Conservation (phyloP, 2,888 invertebrate species). For the Pachydiplax longipennis region DNA sequence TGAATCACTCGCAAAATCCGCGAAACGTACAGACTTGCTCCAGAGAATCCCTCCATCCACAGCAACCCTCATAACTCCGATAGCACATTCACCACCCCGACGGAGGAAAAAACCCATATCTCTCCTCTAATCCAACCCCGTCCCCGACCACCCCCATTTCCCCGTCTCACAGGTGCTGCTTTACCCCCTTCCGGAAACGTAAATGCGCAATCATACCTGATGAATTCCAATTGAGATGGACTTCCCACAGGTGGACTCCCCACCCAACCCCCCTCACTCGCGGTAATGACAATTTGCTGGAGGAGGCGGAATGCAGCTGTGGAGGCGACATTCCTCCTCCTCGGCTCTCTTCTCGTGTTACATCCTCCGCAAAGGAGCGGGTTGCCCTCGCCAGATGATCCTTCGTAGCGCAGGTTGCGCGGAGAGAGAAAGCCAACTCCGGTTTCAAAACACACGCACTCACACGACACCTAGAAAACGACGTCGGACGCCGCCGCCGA, state of each 20-base stretch:
- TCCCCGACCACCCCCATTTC: neutral
- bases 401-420: neutral
- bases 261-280: neutral
- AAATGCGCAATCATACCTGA: conserved; percentile 8
- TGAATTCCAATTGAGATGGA: conserved; percentile 14
- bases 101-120: neutral
- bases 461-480: conserved; percentile 21
- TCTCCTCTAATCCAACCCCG: neutral
- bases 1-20: neutral
- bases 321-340: conserved; percentile 40
- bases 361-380: conserved; percentile 28
- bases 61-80: neutral
- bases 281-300: conserved; percentile 43
- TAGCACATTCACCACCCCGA: neutral
- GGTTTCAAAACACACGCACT: conserved; percentile 37
- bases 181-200: conserved; percentile 5
- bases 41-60: neutral
- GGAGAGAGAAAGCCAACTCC: conserved; percentile 30
- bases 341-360: conserved; percentile 11
- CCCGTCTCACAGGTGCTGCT: neutral
- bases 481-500: neutral
- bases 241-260: neutral
- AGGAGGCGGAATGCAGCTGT: conserved; percentile 37
- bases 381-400: conserved; percentile 33
- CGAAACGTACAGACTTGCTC: neutral